phyloP scores from a whole-genome alignment of 2,797 vertebrate species.

The Naso thynnoides region DNA sequence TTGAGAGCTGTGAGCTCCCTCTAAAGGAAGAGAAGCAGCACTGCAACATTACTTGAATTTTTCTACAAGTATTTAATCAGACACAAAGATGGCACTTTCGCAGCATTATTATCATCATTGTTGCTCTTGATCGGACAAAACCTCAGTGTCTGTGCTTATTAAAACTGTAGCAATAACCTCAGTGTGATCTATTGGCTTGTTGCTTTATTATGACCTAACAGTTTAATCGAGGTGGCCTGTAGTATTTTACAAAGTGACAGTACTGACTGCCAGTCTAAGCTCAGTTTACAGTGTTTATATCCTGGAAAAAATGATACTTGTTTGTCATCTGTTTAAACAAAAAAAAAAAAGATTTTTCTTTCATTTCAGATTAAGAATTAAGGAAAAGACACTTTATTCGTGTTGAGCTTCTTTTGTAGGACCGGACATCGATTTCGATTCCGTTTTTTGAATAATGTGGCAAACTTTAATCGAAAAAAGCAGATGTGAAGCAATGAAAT shows the following conservation, averaged over 20 bases:
- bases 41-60: slow-evolving; percentile 82
- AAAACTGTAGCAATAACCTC: slow-evolving; percentile 72
- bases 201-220: slow-evolving; percentile 23
- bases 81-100: slow-evolving; percentile 76
- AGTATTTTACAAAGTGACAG: slow-evolving; percentile 62
- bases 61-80: slow-evolving; percentile 77
- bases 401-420: not conserved
- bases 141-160: slow-evolving; percentile 48
- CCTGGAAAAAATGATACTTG: slow-evolving; percentile 17
- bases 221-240: slow-evolving; percentile 40
- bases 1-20: slow-evolving; percentile 71
- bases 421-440: not conserved
- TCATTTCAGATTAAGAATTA: slow-evolving; percentile 15
- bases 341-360: not conserved
- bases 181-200: slow-evolving; percentile 48
- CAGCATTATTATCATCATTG: slow-evolving; percentile 49
- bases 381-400: slow-evolving; percentile 6
- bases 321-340: slow-evolving; percentile 37
- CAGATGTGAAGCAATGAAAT: slow-evolving; percentile 17
- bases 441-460: not conserved
- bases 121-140: slow-evolving; percentile 55
- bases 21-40: slow-evolving; percentile 73
- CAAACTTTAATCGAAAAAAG: slow-evolving; percentile 37
- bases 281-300: slow-evolving; percentile 79
- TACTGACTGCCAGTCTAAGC: slow-evolving; percentile 72